phyloP scores from a whole-genome alignment of 2,797 vertebrate genomes.

The Melanotaenia nigrans region DNA sequence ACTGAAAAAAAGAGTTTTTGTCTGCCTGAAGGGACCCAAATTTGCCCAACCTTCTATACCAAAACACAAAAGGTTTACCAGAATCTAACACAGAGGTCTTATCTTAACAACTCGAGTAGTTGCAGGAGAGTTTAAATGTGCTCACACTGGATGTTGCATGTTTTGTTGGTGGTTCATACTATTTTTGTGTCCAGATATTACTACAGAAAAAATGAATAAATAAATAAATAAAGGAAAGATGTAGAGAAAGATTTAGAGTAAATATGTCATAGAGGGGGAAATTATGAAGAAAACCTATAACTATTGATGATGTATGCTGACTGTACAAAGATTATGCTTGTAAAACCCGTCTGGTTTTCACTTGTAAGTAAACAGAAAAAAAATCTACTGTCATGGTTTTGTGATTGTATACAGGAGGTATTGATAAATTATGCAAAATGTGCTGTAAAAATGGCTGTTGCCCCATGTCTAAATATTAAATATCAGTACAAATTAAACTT shows the following conservation, averaged over 20 bases:
- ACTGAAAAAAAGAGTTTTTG: constrained; percentile 37
- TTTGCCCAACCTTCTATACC: constrained; percentile 62
- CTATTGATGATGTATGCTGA: constrained; percentile 84
- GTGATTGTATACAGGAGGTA: constrained; percentile 98
- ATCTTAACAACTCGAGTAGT: constrained; percentile 81
- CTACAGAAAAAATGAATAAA: constrained; percentile 74
- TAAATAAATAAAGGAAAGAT: constrained; percentile 38
- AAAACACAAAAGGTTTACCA: constrained; percentile 70
- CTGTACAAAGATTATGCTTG: constrained; percentile 94
- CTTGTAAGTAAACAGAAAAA: constrained; percentile 89
- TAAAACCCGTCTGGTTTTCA: constrained; percentile 95
- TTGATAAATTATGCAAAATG: constrained; percentile 97
- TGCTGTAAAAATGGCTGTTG: constrained; percentile 97
- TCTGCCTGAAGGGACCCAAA: constrained; percentile 59
- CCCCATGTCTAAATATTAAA: constrained; percentile 96
- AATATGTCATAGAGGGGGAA: constrained; percentile 51
- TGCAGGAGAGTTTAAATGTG: constrained; percentile 91
- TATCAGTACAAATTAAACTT: constrained; percentile 85
- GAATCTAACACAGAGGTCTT: constrained; percentile 73
- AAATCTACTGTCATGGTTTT: constrained; percentile 92
- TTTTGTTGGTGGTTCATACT: constrained; percentile 89
- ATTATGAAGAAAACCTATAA: constrained; percentile 77
- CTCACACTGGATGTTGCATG: constrained; percentile 97
- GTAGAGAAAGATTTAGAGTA: constrained; percentile 66
- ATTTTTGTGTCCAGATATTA: constrained; percentile 89